Percentiles rank a stretch among this genome's conserved stretches.
phyloP scores from a whole-genome alignment of 2,113 vertebrate genomes.

The Datnioides undecimradiatus region DNA sequence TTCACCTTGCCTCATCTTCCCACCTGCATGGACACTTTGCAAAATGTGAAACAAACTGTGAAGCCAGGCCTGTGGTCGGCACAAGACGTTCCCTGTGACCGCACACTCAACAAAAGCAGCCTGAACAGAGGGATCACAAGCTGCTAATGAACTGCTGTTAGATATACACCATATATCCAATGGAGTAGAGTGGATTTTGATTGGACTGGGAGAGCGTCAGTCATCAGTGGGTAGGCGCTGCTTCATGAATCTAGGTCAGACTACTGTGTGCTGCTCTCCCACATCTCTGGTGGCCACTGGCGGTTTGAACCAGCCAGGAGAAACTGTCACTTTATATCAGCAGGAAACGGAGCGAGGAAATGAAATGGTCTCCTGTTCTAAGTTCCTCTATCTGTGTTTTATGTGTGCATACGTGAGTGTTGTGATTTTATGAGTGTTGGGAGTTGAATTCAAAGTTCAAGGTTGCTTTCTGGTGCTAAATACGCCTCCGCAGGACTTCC shows the following conservation, averaged over 20 bases:
- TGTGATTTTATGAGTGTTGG: slow-evolving; percentile 39
- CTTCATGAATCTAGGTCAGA: slow-evolving; percentile 74
- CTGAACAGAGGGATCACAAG: slow-evolving; percentile 36
- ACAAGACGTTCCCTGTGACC: slow-evolving; percentile 22
- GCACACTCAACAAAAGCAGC: slow-evolving; percentile 21
- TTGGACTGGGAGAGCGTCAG: slow-evolving; percentile 58
- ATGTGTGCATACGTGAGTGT: slow-evolving; percentile 42
- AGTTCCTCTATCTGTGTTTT: slow-evolving; percentile 51
- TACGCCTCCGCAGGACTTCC: slow-evolving; percentile 43
- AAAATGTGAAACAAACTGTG: slow-evolving; percentile 59
- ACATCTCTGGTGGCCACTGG: slow-evolving; percentile 71
- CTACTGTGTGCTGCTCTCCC: slow-evolving; percentile 49
- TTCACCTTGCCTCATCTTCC: slow-evolving; percentile 53
- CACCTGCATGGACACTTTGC: slow-evolving; percentile 74
- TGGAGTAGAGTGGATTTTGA: slow-evolving; percentile 33
- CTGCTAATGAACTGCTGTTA: slow-evolving; percentile 44
- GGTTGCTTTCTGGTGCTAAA: slow-evolving; percentile 71
- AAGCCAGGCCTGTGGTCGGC: slow-evolving; percentile 21
- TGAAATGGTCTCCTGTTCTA: slow-evolving; percentile 41
- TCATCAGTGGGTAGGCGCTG: slow-evolving; percentile 34
- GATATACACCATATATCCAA: not conserved
- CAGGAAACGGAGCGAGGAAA: slow-evolving; percentile 66
- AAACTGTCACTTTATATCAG: slow-evolving; percentile 77
- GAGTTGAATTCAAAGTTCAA: slow-evolving; percentile 51
- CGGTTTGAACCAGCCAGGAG: slow-evolving; percentile 58